These are phyloP conservation scores for Morelia viridis DNA, from an alignment of 2,797 vertebrate species.

Conservation along the genomic window DNA sequence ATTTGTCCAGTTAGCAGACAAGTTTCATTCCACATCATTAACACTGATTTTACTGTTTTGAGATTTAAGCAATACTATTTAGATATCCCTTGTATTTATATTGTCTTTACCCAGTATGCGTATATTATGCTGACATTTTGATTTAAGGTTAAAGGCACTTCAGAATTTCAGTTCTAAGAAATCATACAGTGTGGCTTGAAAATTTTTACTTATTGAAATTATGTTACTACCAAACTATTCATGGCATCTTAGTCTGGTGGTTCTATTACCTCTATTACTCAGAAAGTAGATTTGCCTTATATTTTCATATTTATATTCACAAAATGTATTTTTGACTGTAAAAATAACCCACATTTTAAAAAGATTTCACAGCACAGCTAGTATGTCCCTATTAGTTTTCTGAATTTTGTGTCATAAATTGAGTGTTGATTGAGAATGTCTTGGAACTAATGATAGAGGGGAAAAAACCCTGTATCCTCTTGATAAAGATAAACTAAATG, in stretches of 20 bases:
- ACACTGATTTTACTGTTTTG: neutral
- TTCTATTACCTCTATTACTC: neutral
- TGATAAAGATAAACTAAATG: neutral
- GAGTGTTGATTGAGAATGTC: neutral
- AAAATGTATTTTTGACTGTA: neutral
- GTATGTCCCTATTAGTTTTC: neutral
- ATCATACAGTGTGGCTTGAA: neutral
- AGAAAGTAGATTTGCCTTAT: neutral
- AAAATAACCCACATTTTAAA: neutral
- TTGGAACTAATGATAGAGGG: neutral
- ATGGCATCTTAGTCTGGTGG: neutral
- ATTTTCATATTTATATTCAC: neutral
- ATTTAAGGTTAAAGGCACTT: constrained; percentile 3
- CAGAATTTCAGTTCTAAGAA: neutral
- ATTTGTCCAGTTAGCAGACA: neutral
- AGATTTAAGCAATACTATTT: neutral
- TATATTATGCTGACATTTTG: neutral
- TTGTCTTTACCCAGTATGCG: neutral
- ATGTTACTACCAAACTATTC: neutral
- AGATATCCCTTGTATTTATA: neutral
- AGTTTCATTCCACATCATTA: neutral
- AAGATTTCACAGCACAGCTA: neutral
- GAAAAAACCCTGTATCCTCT: neutral
- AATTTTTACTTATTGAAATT: neutral
- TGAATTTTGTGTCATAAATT: neutral